A percentile compares a stretch with the other conserved stretches of the same genome.
Conservation (phyloP, 2,797 vertebrate species). For the Loris lydekkerianus region DNA sequence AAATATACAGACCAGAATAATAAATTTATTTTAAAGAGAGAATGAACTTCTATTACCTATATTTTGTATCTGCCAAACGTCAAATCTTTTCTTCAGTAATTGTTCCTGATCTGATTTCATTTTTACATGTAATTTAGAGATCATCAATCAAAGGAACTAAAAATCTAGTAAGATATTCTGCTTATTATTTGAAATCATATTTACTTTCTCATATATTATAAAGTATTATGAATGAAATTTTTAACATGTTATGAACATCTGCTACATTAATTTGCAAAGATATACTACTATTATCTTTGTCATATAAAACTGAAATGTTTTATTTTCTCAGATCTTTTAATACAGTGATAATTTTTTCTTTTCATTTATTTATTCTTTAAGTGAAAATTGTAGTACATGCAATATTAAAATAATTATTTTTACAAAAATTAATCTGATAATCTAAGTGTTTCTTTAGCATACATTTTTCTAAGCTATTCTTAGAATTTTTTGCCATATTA, state of each 20-base stretch:
- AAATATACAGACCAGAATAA: neutral
- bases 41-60: neutral
- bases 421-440: neutral
- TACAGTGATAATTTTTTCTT: neutral
- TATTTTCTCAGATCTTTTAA: constrained; percentile 21
- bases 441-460: neutral
- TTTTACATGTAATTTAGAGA: constrained; percentile 50
- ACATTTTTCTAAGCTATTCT: neutral
- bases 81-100: neutral
- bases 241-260: neutral
- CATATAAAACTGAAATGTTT: neutral
- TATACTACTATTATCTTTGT: neutral
- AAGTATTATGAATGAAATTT: neutral
- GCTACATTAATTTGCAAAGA: neutral
- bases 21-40: neutral
- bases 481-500: neutral
- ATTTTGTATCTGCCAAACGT: constrained; percentile 29
- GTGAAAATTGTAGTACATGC: neutral
- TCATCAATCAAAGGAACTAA: neutral
- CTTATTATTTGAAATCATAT: constrained; percentile 34
- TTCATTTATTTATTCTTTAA: neutral
- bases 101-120: constrained; percentile 24
- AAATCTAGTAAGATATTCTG: neutral
- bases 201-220: constrained; percentile 37
- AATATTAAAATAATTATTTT: neutral